Evolutionary conservation across 2,888 invertebrate species (phyloP).

Genomic region (Spodoptera littoralis): DNA sequence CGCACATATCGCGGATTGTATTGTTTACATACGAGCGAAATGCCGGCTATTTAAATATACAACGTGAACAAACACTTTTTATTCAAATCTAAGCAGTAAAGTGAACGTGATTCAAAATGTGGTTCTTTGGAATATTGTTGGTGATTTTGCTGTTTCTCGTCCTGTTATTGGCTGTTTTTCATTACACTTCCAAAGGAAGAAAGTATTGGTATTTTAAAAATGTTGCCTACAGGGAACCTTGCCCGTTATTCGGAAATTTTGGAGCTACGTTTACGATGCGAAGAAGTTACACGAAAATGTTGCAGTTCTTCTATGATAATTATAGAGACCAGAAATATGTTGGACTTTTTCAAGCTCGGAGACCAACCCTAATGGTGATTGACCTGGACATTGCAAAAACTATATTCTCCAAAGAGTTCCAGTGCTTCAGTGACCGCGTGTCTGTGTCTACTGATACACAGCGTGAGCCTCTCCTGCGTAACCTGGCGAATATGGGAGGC

Average conservation of each 20-base stretch:
- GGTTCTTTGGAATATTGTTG: slow-evolving; percentile 70
- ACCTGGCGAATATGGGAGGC: slow-evolving; percentile 85
- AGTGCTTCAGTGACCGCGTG: slow-evolving; percentile 79
- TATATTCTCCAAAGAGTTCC: slow-evolving; percentile 77
- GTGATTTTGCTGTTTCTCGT: slow-evolving; percentile 68
- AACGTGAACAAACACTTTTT: slow-evolving; percentile 43
- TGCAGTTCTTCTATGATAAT: slow-evolving; percentile 77
- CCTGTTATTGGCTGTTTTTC: slow-evolving; percentile 74
- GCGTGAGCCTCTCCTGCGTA: slow-evolving; percentile 82
- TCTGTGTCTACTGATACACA: slow-evolving; percentile 80
- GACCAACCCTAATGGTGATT: slow-evolving; percentile 81
- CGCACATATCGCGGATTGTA: slow-evolving; percentile 57
- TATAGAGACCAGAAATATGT: slow-evolving; percentile 77
- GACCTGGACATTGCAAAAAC: slow-evolving; percentile 80
- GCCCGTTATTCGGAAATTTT: slow-evolving; percentile 86
- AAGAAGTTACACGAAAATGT: slow-evolving; percentile 78
- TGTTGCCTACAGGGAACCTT: slow-evolving; percentile 83
- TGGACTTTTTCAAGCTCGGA: slow-evolving; percentile 83
- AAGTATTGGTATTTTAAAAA: slow-evolving; percentile 81
- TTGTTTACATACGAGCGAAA: slow-evolving; percentile 77
- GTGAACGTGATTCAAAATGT: slow-evolving; percentile 66
- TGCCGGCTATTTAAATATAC: slow-evolving; percentile 68
- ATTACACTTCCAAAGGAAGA: slow-evolving; percentile 78
- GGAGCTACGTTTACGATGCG: slow-evolving; percentile 81
- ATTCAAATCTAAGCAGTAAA: slow-evolving; percentile 42